A percentile compares a stretch with the other conserved stretches of the same genome.
Conservation (phyloP, 2,113 vertebrate genomes). For the Fulica atra region DNA sequence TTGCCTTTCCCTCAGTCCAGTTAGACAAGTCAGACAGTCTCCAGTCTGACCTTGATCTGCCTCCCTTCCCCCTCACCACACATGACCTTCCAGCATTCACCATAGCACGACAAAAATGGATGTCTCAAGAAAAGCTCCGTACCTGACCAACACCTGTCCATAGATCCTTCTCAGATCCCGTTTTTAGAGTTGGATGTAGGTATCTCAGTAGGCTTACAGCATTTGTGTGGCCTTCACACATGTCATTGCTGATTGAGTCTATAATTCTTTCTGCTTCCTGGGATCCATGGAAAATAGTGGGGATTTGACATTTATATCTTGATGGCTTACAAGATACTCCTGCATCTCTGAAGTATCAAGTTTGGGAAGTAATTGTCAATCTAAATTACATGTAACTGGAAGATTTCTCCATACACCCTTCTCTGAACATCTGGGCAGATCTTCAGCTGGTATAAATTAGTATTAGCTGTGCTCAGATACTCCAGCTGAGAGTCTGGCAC, state of each 20-base stretch:
- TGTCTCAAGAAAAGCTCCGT: background rate
- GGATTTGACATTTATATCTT: background rate
- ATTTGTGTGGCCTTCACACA: background rate
- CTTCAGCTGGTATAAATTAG: constrained; percentile 34
- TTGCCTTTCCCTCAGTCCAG: background rate
- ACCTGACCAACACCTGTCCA: background rate
- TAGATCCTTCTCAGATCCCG: background rate
- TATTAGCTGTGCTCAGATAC: background rate
- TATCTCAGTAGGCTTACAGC: background rate
- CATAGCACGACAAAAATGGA: background rate
- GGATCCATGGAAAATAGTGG: background rate
- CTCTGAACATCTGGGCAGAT: constrained; percentile 19
- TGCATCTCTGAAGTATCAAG: background rate
- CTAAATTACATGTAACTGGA: background rate
- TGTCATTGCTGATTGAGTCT: background rate
- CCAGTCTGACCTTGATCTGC: background rate
- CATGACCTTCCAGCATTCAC: background rate
- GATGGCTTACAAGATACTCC: background rate
- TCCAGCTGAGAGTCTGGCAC: constrained; percentile 45
- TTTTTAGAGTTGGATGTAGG: background rate
- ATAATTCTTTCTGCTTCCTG: background rate
- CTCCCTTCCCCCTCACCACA: background rate
- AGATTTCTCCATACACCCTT: constrained; percentile 17
- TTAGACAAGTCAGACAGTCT: background rate
- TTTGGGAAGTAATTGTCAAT: constrained; percentile 18